These are phyloP conservation scores for Oscheius sp. DNA, from an alignment of 2,888 invertebrate genomes.

Conservation along the genomic window DNA sequence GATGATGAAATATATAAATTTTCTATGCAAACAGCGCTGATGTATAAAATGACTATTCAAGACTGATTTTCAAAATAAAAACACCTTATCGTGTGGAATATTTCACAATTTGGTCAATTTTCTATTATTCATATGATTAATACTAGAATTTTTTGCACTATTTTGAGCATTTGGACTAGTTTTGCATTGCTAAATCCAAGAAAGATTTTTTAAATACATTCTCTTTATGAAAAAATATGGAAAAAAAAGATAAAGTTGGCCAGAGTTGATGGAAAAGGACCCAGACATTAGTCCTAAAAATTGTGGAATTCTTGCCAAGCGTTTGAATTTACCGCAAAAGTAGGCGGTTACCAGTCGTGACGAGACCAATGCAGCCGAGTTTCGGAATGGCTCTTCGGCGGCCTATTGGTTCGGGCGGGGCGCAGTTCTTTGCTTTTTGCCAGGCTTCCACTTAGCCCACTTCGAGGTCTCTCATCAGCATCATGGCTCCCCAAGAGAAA, in stretches of 20 bases:
- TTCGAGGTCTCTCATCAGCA: too few species aligned
- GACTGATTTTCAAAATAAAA: too few species aligned
- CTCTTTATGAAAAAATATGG: slow-evolving; percentile 12
- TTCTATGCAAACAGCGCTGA: too few species aligned
- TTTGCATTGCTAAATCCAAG: too few species aligned
- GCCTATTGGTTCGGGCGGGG: slow-evolving; percentile 21
- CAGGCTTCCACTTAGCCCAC: slow-evolving; percentile 3
- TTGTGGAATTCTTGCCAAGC: neutral
- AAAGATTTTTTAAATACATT: too few species aligned
- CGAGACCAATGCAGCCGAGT: neutral
- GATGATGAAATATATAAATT: too few species aligned
- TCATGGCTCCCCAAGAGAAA: slow-evolving; percentile 35
- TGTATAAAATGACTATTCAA: too few species aligned
- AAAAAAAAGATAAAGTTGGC: neutral
- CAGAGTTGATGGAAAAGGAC: slow-evolving; percentile 5
- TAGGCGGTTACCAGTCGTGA: slow-evolving; percentile 3
- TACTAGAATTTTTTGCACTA: too few species aligned
- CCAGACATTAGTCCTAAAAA: slow-evolving; percentile 1
- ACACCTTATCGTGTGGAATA: too few species aligned
- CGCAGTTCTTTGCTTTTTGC: slow-evolving; percentile 20
- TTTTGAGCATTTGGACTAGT: too few species aligned
- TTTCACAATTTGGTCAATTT: too few species aligned
- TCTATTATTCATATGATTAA: too few species aligned
- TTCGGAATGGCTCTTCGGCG: slow-evolving; percentile 25
- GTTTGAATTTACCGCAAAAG: slow-evolving; percentile 22